Base-by-base conservation (phyloP, 1,140 invertebrate genomes). In the Gryon sp. region DNA sequence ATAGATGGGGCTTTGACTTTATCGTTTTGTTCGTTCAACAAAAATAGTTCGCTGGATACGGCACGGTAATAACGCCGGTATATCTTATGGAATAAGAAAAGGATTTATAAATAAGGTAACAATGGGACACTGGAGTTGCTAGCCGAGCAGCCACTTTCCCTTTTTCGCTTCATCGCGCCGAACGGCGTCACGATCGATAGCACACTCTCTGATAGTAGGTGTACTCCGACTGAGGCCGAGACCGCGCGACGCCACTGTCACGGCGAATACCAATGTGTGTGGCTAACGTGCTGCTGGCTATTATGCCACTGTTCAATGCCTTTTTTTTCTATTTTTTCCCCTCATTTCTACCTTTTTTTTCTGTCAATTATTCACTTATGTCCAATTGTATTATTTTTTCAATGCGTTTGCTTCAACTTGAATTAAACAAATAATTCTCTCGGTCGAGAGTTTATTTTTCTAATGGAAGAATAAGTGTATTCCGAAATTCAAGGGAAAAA, bases 101-200 rank as follows among this genome's bases (percentile, higher is more conserved):
- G 24, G 40, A 28, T 48, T 52, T 43, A 53, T 60, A 59, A 70
- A 60, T 59, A 38, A 52, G 11, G 22, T 24, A 60, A 52, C 26
- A 70, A 60, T 63, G 55, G 62, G 48, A 45, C 38, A 75, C 48
- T 22, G 11, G 26, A 66, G 72, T 62, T 69, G 41, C 45, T 62
- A 69, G 43, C 57, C 52, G 20, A 65, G 36, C 59, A 74, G 75
- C 59, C 79, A 84, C 83, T 85, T 85, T 86, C 81, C 76, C 83
- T 85, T 85, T 86, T 72, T 80, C 76, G 72, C 65, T 73, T 79
- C 66, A 79, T 78, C 70, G 77, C 76, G 76, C 79, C 59, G 68
- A 86, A 82, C 81, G 48, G 38, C 69, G 68, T 76, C 48, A 76
- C 73, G 84, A 86, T 86, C 85, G 83, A 86, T 86, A 85, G 69